Evolutionary conservation across 2,113 vertebrate genomes (phyloP).

Genomic region (human): DNA sequence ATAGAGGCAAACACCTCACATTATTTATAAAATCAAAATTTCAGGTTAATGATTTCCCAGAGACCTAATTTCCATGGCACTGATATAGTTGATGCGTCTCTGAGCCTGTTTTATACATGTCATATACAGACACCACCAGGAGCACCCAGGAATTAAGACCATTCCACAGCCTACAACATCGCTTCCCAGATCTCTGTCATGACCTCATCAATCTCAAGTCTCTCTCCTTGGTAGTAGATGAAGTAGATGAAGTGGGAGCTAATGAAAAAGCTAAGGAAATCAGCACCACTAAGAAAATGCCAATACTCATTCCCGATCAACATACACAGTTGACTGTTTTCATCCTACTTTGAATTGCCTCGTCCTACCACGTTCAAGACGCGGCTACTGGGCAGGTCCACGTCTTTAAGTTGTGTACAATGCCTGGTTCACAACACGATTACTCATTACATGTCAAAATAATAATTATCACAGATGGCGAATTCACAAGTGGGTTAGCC

Average conservation of each 20-base stretch:
- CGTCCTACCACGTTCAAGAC: not conserved
- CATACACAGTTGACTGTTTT: not conserved
- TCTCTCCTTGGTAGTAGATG: slow-evolving; percentile 49
- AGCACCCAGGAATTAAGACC: not conserved
- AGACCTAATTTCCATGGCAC: not conserved
- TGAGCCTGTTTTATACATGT: fast-evolving
- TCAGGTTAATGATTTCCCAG: not conserved
- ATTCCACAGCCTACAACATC: fast-evolving
- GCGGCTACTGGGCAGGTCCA: not conserved
- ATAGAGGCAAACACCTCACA: not conserved
- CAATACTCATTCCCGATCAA: slow-evolving; percentile 61
- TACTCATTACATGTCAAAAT: slow-evolving; percentile 54
- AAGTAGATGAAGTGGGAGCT: slow-evolving; percentile 65
- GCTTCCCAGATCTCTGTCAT: slow-evolving; percentile 17
- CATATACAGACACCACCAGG: not conserved
- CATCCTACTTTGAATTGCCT: not conserved
- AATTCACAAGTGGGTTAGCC: slow-evolving; percentile 18
- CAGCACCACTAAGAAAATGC: slow-evolving; percentile 66
- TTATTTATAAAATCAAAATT: not conserved
- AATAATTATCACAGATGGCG: slow-evolving; percentile 40
- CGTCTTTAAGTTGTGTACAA: not conserved
- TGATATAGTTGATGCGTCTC: not conserved
- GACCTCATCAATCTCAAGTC: slow-evolving; percentile 72
- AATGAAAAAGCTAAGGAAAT: slow-evolving; percentile 70
- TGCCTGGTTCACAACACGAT: not conserved